Conservation (phyloP, 2,888 invertebrate genomes). For the Agrochola lota region DNA sequence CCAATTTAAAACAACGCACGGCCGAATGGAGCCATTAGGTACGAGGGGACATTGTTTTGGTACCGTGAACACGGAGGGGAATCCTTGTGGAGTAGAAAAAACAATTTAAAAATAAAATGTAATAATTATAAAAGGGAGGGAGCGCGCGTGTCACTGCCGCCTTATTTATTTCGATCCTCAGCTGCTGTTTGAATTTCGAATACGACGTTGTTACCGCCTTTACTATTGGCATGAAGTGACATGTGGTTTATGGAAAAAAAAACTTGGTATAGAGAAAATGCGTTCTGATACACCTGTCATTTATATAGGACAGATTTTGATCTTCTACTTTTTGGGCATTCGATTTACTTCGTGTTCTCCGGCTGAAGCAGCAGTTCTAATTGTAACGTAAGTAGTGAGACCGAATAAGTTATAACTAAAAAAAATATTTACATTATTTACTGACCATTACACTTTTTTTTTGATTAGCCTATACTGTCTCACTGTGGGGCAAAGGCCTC, state of each 20-base stretch:
- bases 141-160: slow-evolving; percentile 87
- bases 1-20: slow-evolving; percentile 90
- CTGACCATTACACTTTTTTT: not conserved
- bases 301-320: not conserved
- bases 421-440: not conserved
- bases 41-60: slow-evolving; percentile 87
- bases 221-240: slow-evolving; percentile 73
- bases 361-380: not conserved
- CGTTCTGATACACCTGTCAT: slow-evolving; percentile 66
- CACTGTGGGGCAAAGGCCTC: too few relatives aligned
- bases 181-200: slow-evolving; percentile 87
- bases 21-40: slow-evolving; percentile 85
- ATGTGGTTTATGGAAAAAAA: slow-evolving; percentile 78
- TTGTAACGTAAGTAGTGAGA: not conserved
- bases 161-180: slow-evolving; percentile 88
- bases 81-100: slow-evolving; percentile 88
- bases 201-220: slow-evolving; percentile 72
- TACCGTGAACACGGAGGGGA: slow-evolving; percentile 85
- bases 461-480: too few relatives aligned
- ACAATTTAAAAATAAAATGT: slow-evolving; percentile 91
- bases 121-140: slow-evolving; percentile 90
- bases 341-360: not conserved
- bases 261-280: slow-evolving; percentile 42
- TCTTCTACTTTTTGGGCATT: not conserved
- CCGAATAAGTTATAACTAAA: not conserved